These are phyloP conservation scores for Daphoenositta chrysoptera DNA, from an alignment of 2,113 vertebrate genomes.

Conservation along the genomic window DNA sequence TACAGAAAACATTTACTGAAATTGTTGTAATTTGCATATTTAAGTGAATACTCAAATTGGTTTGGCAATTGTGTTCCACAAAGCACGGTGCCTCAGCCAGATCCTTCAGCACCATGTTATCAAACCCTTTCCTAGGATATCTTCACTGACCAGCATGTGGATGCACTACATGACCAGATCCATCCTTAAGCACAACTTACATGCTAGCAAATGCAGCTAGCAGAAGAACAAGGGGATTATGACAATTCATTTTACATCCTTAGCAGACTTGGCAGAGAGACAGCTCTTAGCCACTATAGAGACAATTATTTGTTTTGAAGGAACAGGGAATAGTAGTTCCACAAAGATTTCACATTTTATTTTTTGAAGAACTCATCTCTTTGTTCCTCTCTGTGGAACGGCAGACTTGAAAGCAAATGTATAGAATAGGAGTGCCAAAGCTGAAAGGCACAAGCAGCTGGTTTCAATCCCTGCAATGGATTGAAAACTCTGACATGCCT, in stretches of 20 bases:
- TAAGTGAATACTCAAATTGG: background rate
- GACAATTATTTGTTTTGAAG: background rate
- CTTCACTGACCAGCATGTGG: background rate
- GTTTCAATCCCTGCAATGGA: background rate
- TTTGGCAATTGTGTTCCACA: background rate
- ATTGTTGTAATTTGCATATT: background rate
- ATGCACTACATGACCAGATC: rapidly evolving
- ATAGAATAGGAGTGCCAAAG: background rate
- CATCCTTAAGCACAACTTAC: background rate
- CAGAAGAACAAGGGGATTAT: background rate
- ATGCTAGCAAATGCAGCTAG: background rate
- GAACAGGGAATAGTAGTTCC: background rate
- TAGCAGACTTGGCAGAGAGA: background rate
- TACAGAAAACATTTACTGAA: background rate
- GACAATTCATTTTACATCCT: background rate
- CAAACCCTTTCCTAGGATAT: background rate
- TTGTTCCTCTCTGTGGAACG: background rate
- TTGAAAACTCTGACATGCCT: background rate
- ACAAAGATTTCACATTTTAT: background rate
- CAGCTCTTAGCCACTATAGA: background rate
- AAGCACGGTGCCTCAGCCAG: background rate
- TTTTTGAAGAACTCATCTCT: background rate
- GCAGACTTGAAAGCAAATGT: background rate
- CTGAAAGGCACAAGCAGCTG: background rate
- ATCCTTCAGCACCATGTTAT: background rate